Evolutionary conservation across 2,797 vertebrate species (phyloP).

Genomic region (Linurgus olivaceus): DNA sequence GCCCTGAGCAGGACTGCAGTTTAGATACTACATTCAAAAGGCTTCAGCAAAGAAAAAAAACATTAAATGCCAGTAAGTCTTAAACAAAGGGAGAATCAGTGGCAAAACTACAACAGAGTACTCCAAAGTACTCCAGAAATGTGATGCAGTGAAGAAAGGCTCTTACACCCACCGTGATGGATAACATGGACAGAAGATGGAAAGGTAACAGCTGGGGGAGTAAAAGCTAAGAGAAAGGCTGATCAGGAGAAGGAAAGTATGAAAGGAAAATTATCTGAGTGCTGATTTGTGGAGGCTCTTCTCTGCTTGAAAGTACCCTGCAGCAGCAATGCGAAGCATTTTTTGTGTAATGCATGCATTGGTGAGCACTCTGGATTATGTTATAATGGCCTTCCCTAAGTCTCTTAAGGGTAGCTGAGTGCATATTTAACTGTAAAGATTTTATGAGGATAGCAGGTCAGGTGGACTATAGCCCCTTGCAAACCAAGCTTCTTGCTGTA

Average conservation of each 20-base stretch:
- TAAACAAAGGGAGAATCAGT: not conserved
- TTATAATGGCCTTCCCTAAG: not conserved
- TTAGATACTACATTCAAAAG: not conserved
- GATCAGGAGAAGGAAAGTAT: not conserved
- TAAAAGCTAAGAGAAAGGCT: not conserved
- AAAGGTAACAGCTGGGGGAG: not conserved
- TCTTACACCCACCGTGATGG: not conserved
- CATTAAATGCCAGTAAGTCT: not conserved
- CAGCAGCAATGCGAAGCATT: not conserved
- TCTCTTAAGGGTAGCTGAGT: not conserved
- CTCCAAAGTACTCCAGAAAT: not conserved
- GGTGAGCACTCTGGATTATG: not conserved
- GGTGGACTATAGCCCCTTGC: not conserved
- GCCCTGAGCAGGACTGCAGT: not conserved
- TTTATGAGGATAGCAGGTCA: not conserved
- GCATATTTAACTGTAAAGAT: not conserved
- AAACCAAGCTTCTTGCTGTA: not conserved
- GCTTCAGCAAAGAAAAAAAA: not conserved
- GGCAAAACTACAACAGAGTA: not conserved
- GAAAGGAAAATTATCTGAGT: not conserved
- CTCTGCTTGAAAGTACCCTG: not conserved
- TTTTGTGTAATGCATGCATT: not conserved
- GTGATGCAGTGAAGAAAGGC: not conserved
- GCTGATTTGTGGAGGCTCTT: not conserved
- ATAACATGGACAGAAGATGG: not conserved